phyloP scores from a whole-genome alignment of 1,140 invertebrate genomes.

The Elysia chlorotica region DNA sequence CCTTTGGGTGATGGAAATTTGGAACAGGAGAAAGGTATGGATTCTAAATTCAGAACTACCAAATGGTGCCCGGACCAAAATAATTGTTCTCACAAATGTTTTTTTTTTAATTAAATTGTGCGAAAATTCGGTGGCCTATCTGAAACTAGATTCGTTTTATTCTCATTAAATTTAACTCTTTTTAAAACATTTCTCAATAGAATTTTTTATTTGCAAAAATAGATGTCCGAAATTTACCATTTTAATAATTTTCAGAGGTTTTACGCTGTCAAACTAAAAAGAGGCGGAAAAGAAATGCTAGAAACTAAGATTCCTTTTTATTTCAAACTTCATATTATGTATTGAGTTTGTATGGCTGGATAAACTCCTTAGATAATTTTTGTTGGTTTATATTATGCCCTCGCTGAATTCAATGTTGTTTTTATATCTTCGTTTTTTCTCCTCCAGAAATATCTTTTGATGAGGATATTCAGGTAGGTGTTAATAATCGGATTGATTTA shows the following conservation, averaged over 20 bases:
- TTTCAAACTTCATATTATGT: background rate
- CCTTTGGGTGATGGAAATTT: background rate
- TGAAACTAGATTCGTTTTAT: too few relatives aligned
- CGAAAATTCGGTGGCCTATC: too few relatives aligned
- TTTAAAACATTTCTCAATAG: background rate
- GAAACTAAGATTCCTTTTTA: too few relatives aligned
- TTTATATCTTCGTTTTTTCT: background rate
- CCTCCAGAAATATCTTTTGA: conserved; percentile 15
- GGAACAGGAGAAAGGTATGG: background rate
- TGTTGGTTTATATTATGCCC: background rate
- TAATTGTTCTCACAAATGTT: background rate
- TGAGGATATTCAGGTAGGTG: conserved; percentile 18
- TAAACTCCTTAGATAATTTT: background rate
- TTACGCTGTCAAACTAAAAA: background rate
- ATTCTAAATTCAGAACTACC: background rate
- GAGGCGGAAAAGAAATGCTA: background rate
- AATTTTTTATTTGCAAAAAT: background rate
- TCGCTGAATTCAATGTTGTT: background rate
- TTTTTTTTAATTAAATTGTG: background rate
- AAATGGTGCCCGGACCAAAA: background rate
- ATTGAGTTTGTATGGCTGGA: background rate
- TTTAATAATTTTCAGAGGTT: background rate
- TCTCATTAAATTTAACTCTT: too few relatives aligned
- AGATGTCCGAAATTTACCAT: background rate
- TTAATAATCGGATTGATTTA: background rate